Evolutionary conservation across 2,113 vertebrate genomes (phyloP).

Genomic region (Ardeotis arabs): DNA sequence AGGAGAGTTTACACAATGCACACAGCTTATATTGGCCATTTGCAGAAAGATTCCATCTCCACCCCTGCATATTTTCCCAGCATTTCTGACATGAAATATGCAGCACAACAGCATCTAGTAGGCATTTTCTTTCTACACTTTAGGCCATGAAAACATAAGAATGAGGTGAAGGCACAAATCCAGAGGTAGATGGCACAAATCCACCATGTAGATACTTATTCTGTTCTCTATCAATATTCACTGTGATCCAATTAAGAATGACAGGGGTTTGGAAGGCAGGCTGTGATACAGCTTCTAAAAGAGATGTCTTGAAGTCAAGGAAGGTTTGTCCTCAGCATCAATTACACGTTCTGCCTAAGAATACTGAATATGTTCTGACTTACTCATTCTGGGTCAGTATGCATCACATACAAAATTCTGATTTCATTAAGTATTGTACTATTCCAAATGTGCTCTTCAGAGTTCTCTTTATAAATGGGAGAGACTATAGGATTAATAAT

Average conservation of each 20-base stretch:
- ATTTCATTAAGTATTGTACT: background rate
- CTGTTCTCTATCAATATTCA: background rate
- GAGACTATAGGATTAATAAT: background rate
- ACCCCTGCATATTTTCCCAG: background rate
- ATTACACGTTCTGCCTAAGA: background rate
- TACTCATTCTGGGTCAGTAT: background rate
- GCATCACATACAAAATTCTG: background rate
- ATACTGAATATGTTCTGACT: background rate
- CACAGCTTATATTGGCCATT: background rate
- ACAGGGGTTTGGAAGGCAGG: background rate
- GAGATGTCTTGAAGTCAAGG: background rate
- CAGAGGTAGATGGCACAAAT: background rate
- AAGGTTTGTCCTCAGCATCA: background rate
- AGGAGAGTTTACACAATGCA: background rate
- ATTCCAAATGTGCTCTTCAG: background rate
- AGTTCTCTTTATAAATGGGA: background rate
- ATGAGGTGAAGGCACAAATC: background rate
- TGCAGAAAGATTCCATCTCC: background rate
- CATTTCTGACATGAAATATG: background rate
- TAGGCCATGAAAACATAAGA: background rate
- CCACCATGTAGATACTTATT: background rate
- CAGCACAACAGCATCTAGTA: background rate
- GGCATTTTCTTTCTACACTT: background rate
- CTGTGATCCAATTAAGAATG: background rate
- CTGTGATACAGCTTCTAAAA: background rate